Evolutionary conservation across 2,888 invertebrate genomes (phyloP).

Genomic region (Ethmia dodecea): DNA sequence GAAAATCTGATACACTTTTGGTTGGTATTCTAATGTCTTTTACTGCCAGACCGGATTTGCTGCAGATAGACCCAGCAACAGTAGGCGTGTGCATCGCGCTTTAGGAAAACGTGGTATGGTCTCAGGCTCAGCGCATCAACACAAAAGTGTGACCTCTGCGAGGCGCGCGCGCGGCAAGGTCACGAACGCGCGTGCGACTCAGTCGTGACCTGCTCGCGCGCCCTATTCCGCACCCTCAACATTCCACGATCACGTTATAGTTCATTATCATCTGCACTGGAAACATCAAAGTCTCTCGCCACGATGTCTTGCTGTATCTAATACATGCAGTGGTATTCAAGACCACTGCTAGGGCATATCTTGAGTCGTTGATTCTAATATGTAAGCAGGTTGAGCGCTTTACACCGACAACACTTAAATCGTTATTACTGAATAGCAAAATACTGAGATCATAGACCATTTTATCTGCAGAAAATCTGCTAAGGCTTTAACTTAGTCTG

Average conservation of each 20-base stretch:
- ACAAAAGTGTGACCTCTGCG: conserved; percentile 67
- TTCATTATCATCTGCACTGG: conserved; percentile 44
- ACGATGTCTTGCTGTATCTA: conserved; percentile 49
- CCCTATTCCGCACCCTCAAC: conserved; percentile 41
- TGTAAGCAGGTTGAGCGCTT: conserved; percentile 20
- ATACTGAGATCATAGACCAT: conserved; percentile 55
- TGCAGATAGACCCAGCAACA: no score
- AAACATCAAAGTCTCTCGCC: conserved; percentile 23
- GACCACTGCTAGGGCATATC: conserved; percentile 35
- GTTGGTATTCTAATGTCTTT: no score
- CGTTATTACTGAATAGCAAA: conserved; percentile 36
- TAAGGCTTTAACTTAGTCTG: no score
- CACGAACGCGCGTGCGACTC: conserved; percentile 74
- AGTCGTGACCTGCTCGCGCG: conserved; percentile 75
- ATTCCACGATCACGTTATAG: conserved; percentile 53
- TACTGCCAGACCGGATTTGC: no score
- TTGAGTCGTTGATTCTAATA: conserved; percentile 33
- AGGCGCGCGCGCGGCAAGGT: conserved; percentile 72
- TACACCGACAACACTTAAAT: conserved; percentile 28
- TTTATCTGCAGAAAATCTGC: conserved; percentile 38
- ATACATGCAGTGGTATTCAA: conserved; percentile 38
- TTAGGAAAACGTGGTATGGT: conserved; percentile 45
- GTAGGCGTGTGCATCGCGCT: conserved; percentile 10
- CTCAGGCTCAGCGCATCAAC: conserved; percentile 53
- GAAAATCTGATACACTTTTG: no score